Evolutionary conservation across 2,113 vertebrate species (phyloP), one percentile per base, ranked within the genome.

Genomic region (Chaetura pelagica): DNA sequence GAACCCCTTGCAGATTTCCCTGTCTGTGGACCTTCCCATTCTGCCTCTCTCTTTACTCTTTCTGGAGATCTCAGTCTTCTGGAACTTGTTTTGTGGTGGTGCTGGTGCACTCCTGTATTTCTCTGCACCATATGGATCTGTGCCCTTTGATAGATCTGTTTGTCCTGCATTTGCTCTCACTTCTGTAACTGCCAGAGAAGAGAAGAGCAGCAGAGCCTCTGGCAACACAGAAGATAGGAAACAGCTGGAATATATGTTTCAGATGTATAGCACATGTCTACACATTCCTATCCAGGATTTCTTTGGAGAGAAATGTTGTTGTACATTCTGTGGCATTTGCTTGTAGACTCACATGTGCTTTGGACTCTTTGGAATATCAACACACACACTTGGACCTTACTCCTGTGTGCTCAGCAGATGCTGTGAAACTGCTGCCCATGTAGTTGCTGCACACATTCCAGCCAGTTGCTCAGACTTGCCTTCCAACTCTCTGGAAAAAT

Each of bases 121-220:
- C 51, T 26, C 61, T 34, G 19, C 42, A 22, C 40, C 20, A 0
- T 20, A 6, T 29, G 51, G 51, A 54, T 62, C 58, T 34, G 0
- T 62, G 89, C 78, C 81, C 71, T 19, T 71, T 11, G 14, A 38
- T 54, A 66, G 38, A 24, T 79, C 8, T 77, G 30, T 27, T 86
- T 77, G 64, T 86, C 80, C 89, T 89, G 59, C 38, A 38, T 74
- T 79, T 94, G 69, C 38, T 80, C n/a, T 19, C 63, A n/a, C 51
- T 91, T 75, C 73, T 80, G 16, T 48, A 75, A 12, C 24, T 84
- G 66, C 78, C 84, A 91, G 88, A 75, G 57, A n/a, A 18, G 52
- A 44, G 52, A 51, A 74, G 69, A 79, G 83, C 67, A 86, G 54
- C 75, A 66, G 61, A 85, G 62, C 64, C 81, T 66, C 46, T 78